Base-by-base conservation (phyloP, 2,888 invertebrate species). In the Hirudinaria manillensis region DNA sequence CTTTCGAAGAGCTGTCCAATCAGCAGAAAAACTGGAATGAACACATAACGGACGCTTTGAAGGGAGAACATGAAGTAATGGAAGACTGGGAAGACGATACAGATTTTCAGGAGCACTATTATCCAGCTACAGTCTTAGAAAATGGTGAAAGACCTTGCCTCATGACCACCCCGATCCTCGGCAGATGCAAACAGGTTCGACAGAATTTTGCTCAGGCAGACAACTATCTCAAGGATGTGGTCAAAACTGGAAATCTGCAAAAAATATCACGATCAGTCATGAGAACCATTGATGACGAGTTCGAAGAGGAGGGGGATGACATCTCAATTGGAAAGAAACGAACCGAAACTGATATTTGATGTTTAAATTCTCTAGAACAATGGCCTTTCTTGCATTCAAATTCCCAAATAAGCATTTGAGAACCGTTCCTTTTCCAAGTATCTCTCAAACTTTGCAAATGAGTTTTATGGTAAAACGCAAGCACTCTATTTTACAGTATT, bases 141-240 rank as follows among this genome's bases (percentile, higher is more conserved):
- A 68, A 68, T 34, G 68, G 36, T 24, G 66, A 29, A 68, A 16
- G 19, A 6, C 56, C 29, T n/a, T 36, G 38, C n/a, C 32, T 55
- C n/a, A 72, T 72, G 72, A 72, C 72, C 16, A 72, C 72, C n/a
- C 72, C 72, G 1, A 72, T 72, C 29, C 36, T 72, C 13, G 72
- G 72, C 3, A 24, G 72, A 34, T 72, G 72, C 36, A 29, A 24
- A 19, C 72, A 72, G n/a, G 72, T 72, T 27, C 13, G 72, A 29
- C 27, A 53, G 24, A 72, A 72, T 34, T 55, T 56, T 34, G 72
- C 72, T 27, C 72, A 72, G 36, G 55, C 72, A 3, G 72, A 72
- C n/a, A 56, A 21, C 32, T 72, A 72, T 34, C 32, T 72, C 24
- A 53, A 36, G 32, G 72, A 72, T 34, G 72, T 72, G 45, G 56